Evolutionary conservation across 2,113 vertebrate species (phyloP).

Genomic region (Odontophorus gujanensis): DNA sequence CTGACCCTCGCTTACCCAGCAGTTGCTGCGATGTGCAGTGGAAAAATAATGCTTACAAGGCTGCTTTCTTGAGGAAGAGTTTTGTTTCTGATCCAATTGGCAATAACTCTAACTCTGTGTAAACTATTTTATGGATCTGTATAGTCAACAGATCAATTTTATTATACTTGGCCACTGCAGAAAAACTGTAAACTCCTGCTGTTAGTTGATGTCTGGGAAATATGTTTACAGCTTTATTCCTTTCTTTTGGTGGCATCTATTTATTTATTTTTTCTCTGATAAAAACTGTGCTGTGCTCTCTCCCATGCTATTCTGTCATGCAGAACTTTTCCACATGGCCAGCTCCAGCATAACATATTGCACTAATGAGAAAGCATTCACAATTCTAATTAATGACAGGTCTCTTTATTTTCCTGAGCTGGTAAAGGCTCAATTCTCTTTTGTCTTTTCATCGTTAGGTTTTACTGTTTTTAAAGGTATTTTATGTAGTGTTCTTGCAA

Average conservation of each 20-base stretch:
- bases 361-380: constrained; percentile 18
- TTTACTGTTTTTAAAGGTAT: not conserved
- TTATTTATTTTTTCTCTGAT: constrained; percentile 31
- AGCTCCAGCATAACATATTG: not conserved
- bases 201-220: constrained; percentile 57
- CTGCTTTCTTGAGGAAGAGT: constrained; percentile 33
- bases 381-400: constrained; percentile 31
- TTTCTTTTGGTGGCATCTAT: constrained; percentile 38
- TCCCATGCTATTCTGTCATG: constrained; percentile 6
- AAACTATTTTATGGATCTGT: constrained; percentile 59
- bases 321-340: constrained; percentile 16
- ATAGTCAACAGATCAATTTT: constrained; percentile 71
- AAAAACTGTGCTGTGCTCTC: not conserved
- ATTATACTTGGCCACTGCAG: constrained; percentile 61
- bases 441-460: not conserved
- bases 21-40: constrained; percentile 10
- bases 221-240: constrained; percentile 55
- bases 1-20: not conserved
- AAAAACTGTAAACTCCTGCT: constrained; percentile 58
- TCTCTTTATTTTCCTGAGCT: not conserved
- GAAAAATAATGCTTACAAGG: constrained; percentile 26
- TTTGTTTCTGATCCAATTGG: constrained; percentile 48
- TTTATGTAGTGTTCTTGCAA: not conserved
- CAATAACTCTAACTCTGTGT: constrained; percentile 30
- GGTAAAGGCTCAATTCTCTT: not conserved